A percentile compares a stretch with the other conserved stretches of the same genome.
phyloP scores from a whole-genome alignment of 2,797 vertebrate genomes.

The Eurystomus glaucurus region DNA sequence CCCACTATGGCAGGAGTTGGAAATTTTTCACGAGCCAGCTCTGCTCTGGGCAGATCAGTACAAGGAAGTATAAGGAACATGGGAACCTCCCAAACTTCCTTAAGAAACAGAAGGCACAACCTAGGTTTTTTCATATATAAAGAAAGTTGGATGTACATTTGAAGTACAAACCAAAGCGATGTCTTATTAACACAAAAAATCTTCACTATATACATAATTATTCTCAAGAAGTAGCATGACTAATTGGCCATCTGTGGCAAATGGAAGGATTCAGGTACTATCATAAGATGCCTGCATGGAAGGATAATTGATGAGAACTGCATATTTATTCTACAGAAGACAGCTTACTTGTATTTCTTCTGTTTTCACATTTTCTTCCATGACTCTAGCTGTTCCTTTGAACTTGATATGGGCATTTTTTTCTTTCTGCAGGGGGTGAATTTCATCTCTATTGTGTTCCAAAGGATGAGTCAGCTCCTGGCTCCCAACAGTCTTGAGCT shows the following conservation, averaged over 20 bases:
- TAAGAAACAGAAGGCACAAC: neutral
- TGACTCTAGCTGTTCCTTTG: neutral
- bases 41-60: neutral
- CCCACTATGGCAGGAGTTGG: neutral
- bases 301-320: neutral
- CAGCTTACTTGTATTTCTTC: slow-evolving; percentile 65
- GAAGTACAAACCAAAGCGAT: neutral
- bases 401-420: neutral
- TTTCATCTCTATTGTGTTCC: neutral
- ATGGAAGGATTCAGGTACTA: neutral
- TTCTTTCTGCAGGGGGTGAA: neutral
- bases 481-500: neutral
- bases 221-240: neutral
- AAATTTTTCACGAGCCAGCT: neutral
- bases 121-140: neutral
- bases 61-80: neutral
- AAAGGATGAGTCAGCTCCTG: neutral
- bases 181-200: neutral
- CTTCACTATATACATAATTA: neutral
- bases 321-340: neutral
- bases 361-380: neutral
- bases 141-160: neutral
- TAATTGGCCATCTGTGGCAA: neutral
- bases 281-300: neutral
- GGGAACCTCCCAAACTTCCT: neutral